A percentile compares a stretch with the other conserved stretches of the same genome.
Evolutionary conservation across 2,113 vertebrate genomes (phyloP).

Genomic region (Crotophaga sulcirostris): DNA sequence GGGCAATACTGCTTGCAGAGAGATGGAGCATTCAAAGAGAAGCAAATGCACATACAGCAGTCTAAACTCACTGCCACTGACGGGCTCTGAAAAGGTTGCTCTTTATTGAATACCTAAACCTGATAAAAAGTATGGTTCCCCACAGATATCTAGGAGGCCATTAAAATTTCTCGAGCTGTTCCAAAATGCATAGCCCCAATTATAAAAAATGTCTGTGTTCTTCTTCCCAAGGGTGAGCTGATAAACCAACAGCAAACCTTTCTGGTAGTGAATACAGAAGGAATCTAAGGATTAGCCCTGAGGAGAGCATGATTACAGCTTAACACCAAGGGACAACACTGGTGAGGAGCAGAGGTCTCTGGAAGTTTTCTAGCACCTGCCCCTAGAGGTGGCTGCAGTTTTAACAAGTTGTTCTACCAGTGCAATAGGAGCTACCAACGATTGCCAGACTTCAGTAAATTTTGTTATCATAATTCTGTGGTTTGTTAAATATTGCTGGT

Average conservation of each 20-base stretch:
- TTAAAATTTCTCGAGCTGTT: conserved; percentile 72
- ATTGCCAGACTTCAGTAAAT: background rate
- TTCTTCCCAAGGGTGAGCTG: background rate
- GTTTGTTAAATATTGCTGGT: background rate
- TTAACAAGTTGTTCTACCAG: background rate
- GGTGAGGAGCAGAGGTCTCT: background rate
- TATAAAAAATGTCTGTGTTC: conserved; percentile 17
- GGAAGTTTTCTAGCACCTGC: background rate
- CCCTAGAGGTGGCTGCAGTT: background rate
- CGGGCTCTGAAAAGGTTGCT: conserved; percentile 45
- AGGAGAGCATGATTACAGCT: background rate
- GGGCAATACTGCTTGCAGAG: conserved; percentile 43
- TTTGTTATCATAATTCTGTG: background rate
- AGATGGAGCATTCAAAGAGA: conserved; percentile 22
- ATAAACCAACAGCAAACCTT: background rate
- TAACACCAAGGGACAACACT: background rate
- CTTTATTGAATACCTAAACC: conserved; percentile 60
- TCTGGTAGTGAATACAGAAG: background rate
- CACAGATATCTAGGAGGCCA: conserved; percentile 57
- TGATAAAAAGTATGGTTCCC: conserved; percentile 61
- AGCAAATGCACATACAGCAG: conserved; percentile 8
- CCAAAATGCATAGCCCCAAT: conserved; percentile 40
- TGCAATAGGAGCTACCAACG: fast-evolving
- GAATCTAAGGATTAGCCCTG: background rate
- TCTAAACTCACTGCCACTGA: conserved; percentile 59